These are phyloP conservation scores for Dendrocopos noguchii DNA, from an alignment of 2,113 vertebrate genomes.

Conservation along the genomic window DNA sequence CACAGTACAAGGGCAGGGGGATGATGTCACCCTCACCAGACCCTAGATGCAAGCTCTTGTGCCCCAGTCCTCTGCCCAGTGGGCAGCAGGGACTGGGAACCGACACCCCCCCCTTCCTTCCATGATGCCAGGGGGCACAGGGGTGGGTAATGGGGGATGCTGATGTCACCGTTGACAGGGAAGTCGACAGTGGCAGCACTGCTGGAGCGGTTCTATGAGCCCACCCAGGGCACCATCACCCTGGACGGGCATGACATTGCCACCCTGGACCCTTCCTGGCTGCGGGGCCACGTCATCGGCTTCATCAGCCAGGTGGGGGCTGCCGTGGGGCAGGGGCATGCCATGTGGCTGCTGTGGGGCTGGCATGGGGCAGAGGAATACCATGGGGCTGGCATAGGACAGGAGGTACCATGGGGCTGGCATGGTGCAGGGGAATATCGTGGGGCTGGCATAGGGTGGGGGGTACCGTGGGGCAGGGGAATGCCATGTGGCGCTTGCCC, in stretches of 20 bases:
- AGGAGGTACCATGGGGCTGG: no score
- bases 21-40: background rate
- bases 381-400: background rate
- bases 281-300: constrained; percentile 89
- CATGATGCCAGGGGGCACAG: rapidly evolving
- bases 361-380: no score
- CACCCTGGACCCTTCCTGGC: constrained; percentile 90
- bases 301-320: constrained; percentile 91
- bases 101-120: no score
- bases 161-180: constrained; percentile 67
- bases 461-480: background rate
- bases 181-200: constrained; percentile 92
- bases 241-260: constrained; percentile 87
- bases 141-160: background rate
- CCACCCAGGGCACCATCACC: constrained; percentile 79
- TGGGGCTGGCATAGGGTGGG: background rate
- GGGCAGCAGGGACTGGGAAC: background rate
- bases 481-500: background rate
- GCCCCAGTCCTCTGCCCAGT: background rate
- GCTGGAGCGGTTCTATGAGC: constrained; percentile 95
- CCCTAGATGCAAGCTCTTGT: background rate
- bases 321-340: background rate
- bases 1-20: background rate
- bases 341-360: no score
- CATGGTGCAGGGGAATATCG: background rate